Percentiles rank a stretch among this genome's conserved stretches.
phyloP scores from a whole-genome alignment of 1,140 invertebrate species.

The Charaxes varanes region DNA sequence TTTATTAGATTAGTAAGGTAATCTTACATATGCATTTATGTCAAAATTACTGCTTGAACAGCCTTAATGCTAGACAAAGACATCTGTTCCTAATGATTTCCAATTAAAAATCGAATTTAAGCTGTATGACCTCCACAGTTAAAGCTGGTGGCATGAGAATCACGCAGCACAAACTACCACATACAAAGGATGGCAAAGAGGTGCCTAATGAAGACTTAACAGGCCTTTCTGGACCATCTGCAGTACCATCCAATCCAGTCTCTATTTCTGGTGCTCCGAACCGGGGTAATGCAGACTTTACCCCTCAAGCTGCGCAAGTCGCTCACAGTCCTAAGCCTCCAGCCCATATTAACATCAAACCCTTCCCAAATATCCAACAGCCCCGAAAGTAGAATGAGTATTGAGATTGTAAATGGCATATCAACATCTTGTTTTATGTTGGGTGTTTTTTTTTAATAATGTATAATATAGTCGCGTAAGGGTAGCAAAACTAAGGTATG shows the following conservation, averaged over 20 bases:
- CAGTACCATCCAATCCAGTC: slow-evolving; percentile 82
- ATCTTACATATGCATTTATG: too few species aligned
- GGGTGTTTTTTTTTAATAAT: slow-evolving; percentile 18
- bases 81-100: too few species aligned
- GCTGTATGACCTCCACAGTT: slow-evolving; percentile 74
- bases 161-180: slow-evolving; percentile 87
- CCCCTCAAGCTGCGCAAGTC: slow-evolving; percentile 88
- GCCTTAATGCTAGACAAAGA: too few species aligned
- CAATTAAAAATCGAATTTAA: slow-evolving; percentile 2
- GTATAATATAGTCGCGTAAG: background rate
- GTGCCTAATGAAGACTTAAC: slow-evolving; percentile 60
- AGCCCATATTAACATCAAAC: slow-evolving; percentile 76
- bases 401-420: slow-evolving; percentile 21
- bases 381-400: slow-evolving; percentile 81
- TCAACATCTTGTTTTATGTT: slow-evolving; percentile 20
- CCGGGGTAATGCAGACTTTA: slow-evolving; percentile 90
- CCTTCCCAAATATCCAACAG: slow-evolving; percentile 81
- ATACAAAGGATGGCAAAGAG: slow-evolving; percentile 77
- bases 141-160: slow-evolving; percentile 95
- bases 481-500: background rate
- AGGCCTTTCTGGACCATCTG: slow-evolving; percentile 66
- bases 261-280: slow-evolving; percentile 86
- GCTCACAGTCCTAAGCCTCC: slow-evolving; percentile 84
- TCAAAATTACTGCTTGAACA: too few species aligned
- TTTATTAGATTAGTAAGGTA: too few species aligned